Evolutionary conservation across 2,797 vertebrate species (phyloP), one percentile per base, ranked within the genome.

Genomic region (Tolypeutes matacus): DNA sequence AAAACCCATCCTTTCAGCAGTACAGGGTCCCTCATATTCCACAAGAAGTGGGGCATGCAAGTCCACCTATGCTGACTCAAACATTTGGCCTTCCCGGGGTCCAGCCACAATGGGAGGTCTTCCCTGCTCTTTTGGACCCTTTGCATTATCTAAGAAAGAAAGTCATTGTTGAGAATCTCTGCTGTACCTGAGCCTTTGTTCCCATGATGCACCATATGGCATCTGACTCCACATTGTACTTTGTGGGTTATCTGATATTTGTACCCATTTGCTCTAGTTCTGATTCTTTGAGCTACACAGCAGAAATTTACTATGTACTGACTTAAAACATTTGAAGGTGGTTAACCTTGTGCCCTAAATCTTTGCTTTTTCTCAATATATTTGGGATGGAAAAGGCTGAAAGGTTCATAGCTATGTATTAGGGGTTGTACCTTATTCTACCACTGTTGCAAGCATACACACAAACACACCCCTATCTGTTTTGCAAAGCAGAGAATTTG

Each of bases 401-500:
- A 84, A 20, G 42, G 18, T 78, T 64, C 56, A 34, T 10, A 23
- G 34, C 84, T 53, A 49, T 2, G 3, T 58, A 17, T 31, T 39
- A 64, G 34, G 56, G 11, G 36, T 20, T 14, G 12, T 7, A 34
- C 67, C 17, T 20, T 23, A 27, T 31, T 65, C 18, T 29, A 7
- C 73, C 51, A 27, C 72, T 34, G 25, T 29, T 83, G 15, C 7
- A 46, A 27, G 7, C 51, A 12, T 4, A 6, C 15, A n/a, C 23
- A 73, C 2, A 67, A 11, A 42, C 12, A 80, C 6, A 64, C 18
- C 51, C 46, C 29, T 31, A 11, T 14, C 65, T 80, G 29, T 27
- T 84, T 65, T 70, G 27, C 46, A 90, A 80, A 93, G 62, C 20
- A 64, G 62, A 87, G 11, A 89, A 60, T 86, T 91, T 76, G 4